Percentiles rank a stretch among this genome's conserved stretches.
Evolutionary conservation across 2,113 vertebrate genomes (phyloP).

Genomic region (pig (Sus scrofa)): T2T-Sscrofa CM000813.6:18017501-18018000

Average conservation of each 20-base stretch:
- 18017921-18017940: neutral
- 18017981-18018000: conserved; percentile 32
- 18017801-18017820: neutral
- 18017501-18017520: conserved; percentile 83
- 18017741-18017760: neutral
- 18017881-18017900: neutral
- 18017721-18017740: neutral
- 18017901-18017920: neutral
- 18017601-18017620: conserved; percentile 80
- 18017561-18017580: conserved; percentile 80
- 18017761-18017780: neutral
- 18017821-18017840: neutral
- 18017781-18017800: neutral
- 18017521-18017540: conserved; percentile 78
- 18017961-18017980: conserved; percentile 10
- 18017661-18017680: neutral
- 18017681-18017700: neutral
- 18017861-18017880: neutral
- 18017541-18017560: conserved; percentile 80
- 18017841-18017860: neutral
- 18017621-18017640: conserved; percentile 72
- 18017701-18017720: neutral
- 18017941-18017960: conserved; percentile 13
- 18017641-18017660: conserved; percentile 34
- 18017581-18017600: conserved; percentile 81